Conservation (phyloP, 2,888 invertebrate genomes). For the Therioaphis trifolii region DNA sequence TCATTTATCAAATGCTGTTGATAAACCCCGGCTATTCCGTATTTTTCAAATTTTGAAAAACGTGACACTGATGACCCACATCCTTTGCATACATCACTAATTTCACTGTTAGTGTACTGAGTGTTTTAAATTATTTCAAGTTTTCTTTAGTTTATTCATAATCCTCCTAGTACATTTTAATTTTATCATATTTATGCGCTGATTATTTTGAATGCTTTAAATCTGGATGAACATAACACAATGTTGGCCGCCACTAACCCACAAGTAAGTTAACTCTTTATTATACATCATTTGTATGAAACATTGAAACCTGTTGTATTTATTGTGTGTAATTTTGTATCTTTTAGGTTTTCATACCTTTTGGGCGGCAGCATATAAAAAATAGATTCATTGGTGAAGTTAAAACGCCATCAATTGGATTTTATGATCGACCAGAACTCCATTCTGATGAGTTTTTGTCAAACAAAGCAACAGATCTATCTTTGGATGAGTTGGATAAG, state of each 20-base stretch:
- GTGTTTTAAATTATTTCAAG: too few species aligned
- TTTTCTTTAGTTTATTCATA: too few species aligned
- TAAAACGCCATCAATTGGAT: constrained; percentile 71
- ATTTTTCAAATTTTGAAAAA: constrained; percentile 36
- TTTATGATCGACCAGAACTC: constrained; percentile 73
- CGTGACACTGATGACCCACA: background rate
- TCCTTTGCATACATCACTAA: too few species aligned
- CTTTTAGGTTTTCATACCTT: constrained; percentile 85
- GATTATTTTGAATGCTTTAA: constrained; percentile 67
- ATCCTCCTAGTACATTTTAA: background rate
- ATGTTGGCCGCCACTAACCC: constrained; percentile 94
- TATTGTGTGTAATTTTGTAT: background rate
- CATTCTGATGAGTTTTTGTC: constrained; percentile 69
- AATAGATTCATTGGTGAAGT: constrained; percentile 79
- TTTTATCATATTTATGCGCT: background rate
- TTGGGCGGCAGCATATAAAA: constrained; percentile 83
- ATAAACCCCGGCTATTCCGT: constrained; percentile 16
- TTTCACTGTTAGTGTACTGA: too few species aligned
- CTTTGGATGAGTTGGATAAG: constrained; percentile 7
- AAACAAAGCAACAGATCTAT: constrained; percentile 32
- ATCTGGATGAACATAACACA: constrained; percentile 88
- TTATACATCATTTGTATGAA: constrained; percentile 45
- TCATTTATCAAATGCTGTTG: background rate
- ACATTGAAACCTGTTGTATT: too few species aligned
- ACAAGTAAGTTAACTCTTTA: constrained; percentile 73